Evolutionary conservation across 1,140 invertebrate genomes (phyloP).

Genomic region (Venustaconcha ellipsiformis): DNA sequence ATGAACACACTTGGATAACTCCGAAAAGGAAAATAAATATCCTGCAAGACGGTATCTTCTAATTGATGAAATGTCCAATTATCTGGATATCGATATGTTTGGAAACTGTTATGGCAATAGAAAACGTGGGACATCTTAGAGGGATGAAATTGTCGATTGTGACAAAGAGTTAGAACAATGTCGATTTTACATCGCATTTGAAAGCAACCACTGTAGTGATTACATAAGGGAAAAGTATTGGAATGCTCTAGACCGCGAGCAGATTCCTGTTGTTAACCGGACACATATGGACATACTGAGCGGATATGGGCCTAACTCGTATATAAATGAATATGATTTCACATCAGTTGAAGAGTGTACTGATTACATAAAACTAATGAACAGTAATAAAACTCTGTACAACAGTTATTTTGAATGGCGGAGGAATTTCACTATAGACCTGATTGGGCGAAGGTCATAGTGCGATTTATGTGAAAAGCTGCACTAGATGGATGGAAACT

Average conservation of each 20-base stretch:
- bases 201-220: constrained; percentile 66
- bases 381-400: constrained; percentile 56
- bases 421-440: background rate
- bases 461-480: too few species aligned
- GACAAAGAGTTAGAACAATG: constrained; percentile 74
- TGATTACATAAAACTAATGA: constrained; percentile 79
- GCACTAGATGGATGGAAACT: too few species aligned
- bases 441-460: too few species aligned
- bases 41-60: too few species aligned
- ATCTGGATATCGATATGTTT: constrained; percentile 76
- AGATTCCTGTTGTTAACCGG: constrained; percentile 59
- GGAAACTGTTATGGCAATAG: constrained; percentile 69
- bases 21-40: too few species aligned
- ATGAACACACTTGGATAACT: too few species aligned
- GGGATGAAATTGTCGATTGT: constrained; percentile 39
- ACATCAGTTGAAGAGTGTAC: constrained; percentile 85
- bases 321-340: constrained; percentile 88
- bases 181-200: constrained; percentile 82
- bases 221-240: constrained; percentile 69
- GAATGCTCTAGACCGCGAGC: constrained; percentile 42
- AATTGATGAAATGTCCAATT: constrained; percentile 67
- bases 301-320: too few species aligned
- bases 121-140: constrained; percentile 42
- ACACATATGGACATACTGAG: constrained; percentile 48
- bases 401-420: constrained; percentile 64